Conservation (phyloP, 1,140 invertebrate genomes). For the Trissolcus basalis region DNA sequence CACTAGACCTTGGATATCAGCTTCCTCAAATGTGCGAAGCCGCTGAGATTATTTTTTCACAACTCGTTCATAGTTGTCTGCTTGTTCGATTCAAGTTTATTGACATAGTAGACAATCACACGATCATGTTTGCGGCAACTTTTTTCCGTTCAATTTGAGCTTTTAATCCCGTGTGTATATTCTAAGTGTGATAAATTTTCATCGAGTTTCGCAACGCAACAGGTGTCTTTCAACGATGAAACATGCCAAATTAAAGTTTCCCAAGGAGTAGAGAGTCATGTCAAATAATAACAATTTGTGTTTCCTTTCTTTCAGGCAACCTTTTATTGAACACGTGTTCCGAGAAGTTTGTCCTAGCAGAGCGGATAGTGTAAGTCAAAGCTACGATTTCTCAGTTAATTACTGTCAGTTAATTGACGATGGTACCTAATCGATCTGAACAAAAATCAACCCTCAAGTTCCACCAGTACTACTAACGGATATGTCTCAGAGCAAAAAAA, state of each 20-base stretch:
- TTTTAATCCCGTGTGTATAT: no score
- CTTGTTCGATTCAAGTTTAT: not conserved
- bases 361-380: slow-evolving; percentile 79
- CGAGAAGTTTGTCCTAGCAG: slow-evolving; percentile 79
- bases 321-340: slow-evolving; percentile 80
- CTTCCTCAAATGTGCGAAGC: slow-evolving; percentile 45
- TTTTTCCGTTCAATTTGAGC: no score
- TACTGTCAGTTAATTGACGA: slow-evolving; percentile 69
- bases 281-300: no score
- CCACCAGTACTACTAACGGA: slow-evolving; percentile 3
- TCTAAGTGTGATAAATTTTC: no score
- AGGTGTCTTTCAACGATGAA: no score
- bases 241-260: no score
- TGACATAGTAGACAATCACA: no score
- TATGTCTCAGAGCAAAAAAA: no score
- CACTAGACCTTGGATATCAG: slow-evolving; percentile 57
- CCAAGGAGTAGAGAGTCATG: no score
- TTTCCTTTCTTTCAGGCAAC: slow-evolving; percentile 75
- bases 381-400: slow-evolving; percentile 66
- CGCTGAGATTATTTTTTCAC: slow-evolving; percentile 3
- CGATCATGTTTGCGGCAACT: no score
- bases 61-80: not conserved
- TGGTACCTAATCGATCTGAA: slow-evolving; percentile 69
- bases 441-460: slow-evolving; percentile 44
- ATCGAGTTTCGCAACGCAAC: no score